phyloP scores from a whole-genome alignment of 2,888 invertebrate species.

The Cancer borealis region DNA sequence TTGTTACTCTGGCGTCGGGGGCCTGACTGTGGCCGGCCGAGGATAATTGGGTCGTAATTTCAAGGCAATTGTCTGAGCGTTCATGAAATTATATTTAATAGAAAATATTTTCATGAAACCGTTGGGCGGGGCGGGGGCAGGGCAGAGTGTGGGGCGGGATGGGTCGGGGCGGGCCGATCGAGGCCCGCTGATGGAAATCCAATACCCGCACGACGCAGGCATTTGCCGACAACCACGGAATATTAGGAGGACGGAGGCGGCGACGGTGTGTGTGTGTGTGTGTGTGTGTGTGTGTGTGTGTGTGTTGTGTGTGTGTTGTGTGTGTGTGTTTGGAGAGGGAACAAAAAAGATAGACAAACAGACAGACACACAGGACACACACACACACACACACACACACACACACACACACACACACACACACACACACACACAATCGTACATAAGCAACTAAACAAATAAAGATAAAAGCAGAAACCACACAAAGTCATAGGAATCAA shows the following conservation, averaged over 20 bases:
- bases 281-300: too few species aligned
- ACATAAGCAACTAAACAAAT: neutral
- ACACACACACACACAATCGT: neutral
- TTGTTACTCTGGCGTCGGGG: neutral
- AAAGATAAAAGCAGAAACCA: neutral
- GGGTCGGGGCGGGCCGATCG: conserved; percentile 8
- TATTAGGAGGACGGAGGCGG: neutral
- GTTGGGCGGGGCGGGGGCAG: neutral
- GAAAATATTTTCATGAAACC: conserved; percentile 5
- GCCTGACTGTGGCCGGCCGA: conserved; percentile 14
- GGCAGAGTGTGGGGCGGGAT: neutral
- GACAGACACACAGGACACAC: neutral
- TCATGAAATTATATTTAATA: conserved; percentile 17
- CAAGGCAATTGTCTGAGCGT: conserved; percentile 6
- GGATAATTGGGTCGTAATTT: neutral
- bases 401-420: neutral
- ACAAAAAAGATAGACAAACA: neutral
- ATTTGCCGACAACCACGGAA: conserved; percentile 3
- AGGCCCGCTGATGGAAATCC: neutral
- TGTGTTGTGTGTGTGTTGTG: neutral
- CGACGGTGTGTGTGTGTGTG: too few species aligned
- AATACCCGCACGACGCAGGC: conserved; percentile 9
- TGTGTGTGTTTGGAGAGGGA: neutral
- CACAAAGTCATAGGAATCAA: neutral
- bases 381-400: neutral